Base-by-base conservation (phyloP, 2,888 invertebrate species). In the Eupeodes latifasciatus region DNA sequence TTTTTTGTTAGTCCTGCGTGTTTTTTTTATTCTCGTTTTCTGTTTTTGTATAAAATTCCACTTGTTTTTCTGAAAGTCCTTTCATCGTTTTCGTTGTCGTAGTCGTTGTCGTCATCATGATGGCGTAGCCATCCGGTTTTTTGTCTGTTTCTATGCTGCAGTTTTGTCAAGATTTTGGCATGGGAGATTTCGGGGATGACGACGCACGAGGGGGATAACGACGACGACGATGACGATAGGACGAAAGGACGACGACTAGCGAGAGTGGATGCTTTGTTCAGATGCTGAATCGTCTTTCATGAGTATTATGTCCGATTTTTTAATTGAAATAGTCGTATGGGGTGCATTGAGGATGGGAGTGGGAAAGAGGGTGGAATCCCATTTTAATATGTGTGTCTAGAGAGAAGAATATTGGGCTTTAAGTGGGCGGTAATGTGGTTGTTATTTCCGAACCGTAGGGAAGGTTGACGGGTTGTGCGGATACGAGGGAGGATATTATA, bases 221-320 rank as follows among this genome's bases (percentile, higher is more conserved):
- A 51, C 11, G 51, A 51, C 11, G 16, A 9, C 36, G 16, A 16
- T 61, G 40, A 16, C 5, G 62, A 36, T 27, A 4, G 11, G 55
- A 19, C 9, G 55, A 9, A 0, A 36, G 10, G 19, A 6, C 19
- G 64, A 10, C 5, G 36, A n/a, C 11, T 51, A 19, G 5, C 5
- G n/a, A 34, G 14, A 47, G 12, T 34, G 57, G 34, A 34, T 77
- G 9, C 66, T 82, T 82, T 74, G 85, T 72, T 74, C 74, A 36
- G 57, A 59, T 40, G 66, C 76, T 81, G 85, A 85, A 66, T 85
- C 80, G 59, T 84, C 87, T 80, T 80, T 76, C 57, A 80, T 49
- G 80, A 84, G 84, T 44, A 84, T 84, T 84, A 81, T 87, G 87
- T 85, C 88, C 85, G 78, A 75, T 75, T 81, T 85, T 71, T 85